phyloP scores from a whole-genome alignment of 2,113 vertebrate species.

The Geothlypis trichas region DNA sequence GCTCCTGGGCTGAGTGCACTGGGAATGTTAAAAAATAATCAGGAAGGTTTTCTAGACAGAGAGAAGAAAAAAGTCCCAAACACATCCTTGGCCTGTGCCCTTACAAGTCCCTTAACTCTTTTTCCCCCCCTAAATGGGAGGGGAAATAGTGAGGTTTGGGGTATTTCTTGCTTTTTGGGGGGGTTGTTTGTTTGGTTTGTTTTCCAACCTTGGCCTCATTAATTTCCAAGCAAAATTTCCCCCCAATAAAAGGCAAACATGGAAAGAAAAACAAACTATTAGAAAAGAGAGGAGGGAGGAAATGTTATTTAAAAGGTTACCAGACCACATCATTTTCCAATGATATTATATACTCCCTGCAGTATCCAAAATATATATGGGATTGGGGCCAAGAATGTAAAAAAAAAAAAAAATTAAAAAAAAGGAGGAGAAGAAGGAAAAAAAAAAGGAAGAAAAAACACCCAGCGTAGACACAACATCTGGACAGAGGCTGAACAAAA shows the following conservation, averaged over 20 bases:
- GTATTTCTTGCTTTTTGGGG: not conserved
- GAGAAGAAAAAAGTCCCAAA: conserved; percentile 36
- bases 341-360: conserved; percentile 99
- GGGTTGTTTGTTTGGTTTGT: conserved; percentile 46
- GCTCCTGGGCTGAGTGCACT: not conserved
- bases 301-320: conserved; percentile 99
- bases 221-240: conserved; percentile 74
- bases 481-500: conserved; percentile 98
- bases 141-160: not conserved
- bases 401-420: conserved; percentile 78
- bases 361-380: conserved; percentile 99
- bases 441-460: conserved; percentile 75
- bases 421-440: conserved; percentile 59
- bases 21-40: conserved; percentile 59
- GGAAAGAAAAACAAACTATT: conserved; percentile 99
- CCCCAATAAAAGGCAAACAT: conserved; percentile 98
- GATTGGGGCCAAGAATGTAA: conserved; percentile 93
- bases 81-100: conserved; percentile 45
- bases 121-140: not conserved
- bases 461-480: conserved; percentile 95
- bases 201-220: conserved; percentile 75
- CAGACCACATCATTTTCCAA: conserved; percentile 99
- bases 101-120: conserved; percentile 58
- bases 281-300: conserved; percentile 98
- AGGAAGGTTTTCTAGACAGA: conserved; percentile 72